Conservation (phyloP, 1,140 invertebrate species). For the Phenacoccus solenopsis region DNA sequence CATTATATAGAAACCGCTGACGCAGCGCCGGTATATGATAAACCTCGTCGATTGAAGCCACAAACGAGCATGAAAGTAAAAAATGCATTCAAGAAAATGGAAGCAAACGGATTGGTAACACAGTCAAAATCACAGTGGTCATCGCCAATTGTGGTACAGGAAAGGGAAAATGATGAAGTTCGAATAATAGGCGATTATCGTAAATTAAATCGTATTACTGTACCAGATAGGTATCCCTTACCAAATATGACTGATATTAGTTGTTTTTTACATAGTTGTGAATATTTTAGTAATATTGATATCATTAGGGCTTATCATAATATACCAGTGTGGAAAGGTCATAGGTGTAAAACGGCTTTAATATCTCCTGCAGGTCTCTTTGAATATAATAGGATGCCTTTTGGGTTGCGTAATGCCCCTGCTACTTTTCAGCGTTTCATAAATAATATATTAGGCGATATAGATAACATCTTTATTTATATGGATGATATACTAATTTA, state of each 20-base stretch:
- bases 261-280: conserved; percentile 32
- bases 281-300: conserved; percentile 38
- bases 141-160: background rate
- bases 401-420: conserved; percentile 33
- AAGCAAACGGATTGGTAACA: background rate
- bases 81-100: background rate
- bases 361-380: conserved; percentile 30
- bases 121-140: background rate
- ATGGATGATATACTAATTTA: conserved; percentile 23
- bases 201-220: conserved; percentile 31
- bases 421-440: conserved; percentile 31
- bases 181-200: conserved; percentile 32
- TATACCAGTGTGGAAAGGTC: conserved; percentile 33
- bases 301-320: conserved; percentile 39
- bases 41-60: background rate
- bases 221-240: conserved; percentile 36
- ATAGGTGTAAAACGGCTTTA: conserved; percentile 38
- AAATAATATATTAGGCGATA: background rate
- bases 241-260: conserved; percentile 38
- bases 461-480: background rate
- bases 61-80: background rate
- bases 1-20: background rate
- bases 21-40: background rate
- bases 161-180: conserved; percentile 28
- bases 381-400: conserved; percentile 32